Evolutionary conservation across 2,888 invertebrate genomes (phyloP).

Genomic region (Dorcus parallelipipedus): DNA sequence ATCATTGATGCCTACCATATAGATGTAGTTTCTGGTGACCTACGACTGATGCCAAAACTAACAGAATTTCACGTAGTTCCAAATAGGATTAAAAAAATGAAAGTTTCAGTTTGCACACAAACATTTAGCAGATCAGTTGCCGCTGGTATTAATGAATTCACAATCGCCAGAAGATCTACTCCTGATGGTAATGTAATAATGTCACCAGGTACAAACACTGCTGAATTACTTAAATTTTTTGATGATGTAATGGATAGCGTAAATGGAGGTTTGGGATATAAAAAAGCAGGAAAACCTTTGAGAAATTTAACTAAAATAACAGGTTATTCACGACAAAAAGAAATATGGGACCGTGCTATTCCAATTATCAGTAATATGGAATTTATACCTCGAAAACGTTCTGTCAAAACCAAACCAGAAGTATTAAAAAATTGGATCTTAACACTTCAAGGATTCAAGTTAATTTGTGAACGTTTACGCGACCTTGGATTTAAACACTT

Average conservation of each 20-base stretch:
- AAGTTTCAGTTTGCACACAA: background rate
- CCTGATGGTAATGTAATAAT: too few relatives aligned
- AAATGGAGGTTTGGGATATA: background rate
- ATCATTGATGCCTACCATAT: slow-evolving; percentile 17
- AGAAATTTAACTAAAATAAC: too few relatives aligned
- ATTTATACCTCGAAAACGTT: too few relatives aligned
- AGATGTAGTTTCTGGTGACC: slow-evolving; percentile 7
- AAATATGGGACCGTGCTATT: too few relatives aligned
- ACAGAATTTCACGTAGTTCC: slow-evolving; percentile 18
- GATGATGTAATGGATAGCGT: background rate
- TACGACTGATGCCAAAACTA: slow-evolving; percentile 16
- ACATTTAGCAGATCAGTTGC: background rate
- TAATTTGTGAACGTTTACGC: too few relatives aligned
- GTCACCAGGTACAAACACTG: background rate
- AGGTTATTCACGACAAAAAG: too few relatives aligned
- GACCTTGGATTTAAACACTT: too few relatives aligned
- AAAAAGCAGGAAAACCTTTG: too few relatives aligned
- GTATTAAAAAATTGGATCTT: too few relatives aligned
- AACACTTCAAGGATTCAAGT: too few relatives aligned
- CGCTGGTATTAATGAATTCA: background rate
- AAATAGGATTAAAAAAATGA: slow-evolving; percentile 18
- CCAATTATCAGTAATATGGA: too few relatives aligned
- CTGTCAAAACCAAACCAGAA: too few relatives aligned
- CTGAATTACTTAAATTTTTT: background rate
- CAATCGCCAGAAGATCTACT: background rate